Evolutionary conservation across 2,113 vertebrate species (phyloP).

Genomic region (Pao palembangensis): DNA sequence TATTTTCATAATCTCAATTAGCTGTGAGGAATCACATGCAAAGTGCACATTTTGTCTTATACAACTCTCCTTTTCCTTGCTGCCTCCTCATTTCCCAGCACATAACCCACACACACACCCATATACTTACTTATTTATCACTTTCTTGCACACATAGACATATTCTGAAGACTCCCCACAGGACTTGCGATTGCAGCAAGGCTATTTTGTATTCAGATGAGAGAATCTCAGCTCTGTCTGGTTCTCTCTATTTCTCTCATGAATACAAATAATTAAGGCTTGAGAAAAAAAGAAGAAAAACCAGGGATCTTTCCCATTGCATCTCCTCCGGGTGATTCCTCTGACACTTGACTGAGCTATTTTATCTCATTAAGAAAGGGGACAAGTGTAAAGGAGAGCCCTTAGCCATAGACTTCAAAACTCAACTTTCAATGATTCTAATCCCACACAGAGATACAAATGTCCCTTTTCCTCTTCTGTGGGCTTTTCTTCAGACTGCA

Average conservation of each 20-base stretch:
- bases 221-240: constrained; percentile 29
- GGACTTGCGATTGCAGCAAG: constrained; percentile 52
- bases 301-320: constrained; percentile 29
- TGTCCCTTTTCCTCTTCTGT: constrained; percentile 12
- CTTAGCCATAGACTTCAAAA: constrained; percentile 45
- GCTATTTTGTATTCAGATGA: constrained; percentile 63
- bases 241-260: constrained; percentile 51
- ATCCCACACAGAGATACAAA: constrained; percentile 6
- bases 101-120: constrained; percentile 9
- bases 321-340: constrained; percentile 38
- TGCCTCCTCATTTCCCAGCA: background rate
- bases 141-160: constrained; percentile 38
- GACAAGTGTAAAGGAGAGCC: constrained; percentile 46
- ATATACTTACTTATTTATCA: constrained; percentile 48
- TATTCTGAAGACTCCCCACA: constrained; percentile 50
- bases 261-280: constrained; percentile 62
- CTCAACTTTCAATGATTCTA: constrained; percentile 28
- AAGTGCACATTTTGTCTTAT: constrained; percentile 4
- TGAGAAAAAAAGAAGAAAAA: constrained; percentile 43
- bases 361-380: constrained; percentile 54
- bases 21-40: constrained; percentile 10
- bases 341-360: constrained; percentile 55
- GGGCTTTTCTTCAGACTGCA: background rate
- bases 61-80: background rate
- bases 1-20: constrained; percentile 31